Evolutionary conservation across 2,113 vertebrate species (phyloP).

Genomic region (Nycticryphes semicollaris): DNA sequence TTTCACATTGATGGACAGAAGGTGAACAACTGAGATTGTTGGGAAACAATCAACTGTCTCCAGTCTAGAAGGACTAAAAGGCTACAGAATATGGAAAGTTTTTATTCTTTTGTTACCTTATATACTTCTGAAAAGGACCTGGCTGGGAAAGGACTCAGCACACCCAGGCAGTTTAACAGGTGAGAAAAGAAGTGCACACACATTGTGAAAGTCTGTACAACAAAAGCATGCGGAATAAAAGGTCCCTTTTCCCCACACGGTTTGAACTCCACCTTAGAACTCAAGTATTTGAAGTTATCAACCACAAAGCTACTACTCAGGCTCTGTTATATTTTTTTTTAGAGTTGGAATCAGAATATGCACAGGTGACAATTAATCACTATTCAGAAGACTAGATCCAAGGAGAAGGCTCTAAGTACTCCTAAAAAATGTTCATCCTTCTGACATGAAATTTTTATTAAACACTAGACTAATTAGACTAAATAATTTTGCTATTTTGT

Average conservation of each 20-base stretch:
- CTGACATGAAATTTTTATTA: background rate
- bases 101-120: background rate
- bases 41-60: background rate
- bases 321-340: background rate
- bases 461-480: background rate
- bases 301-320: no score
- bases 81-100: background rate
- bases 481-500: background rate
- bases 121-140: background rate
- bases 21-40: background rate
- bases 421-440: background rate
- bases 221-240: background rate
- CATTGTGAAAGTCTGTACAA: background rate
- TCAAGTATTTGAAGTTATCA: background rate
- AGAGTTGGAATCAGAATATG: background rate
- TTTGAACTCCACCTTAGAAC: background rate
- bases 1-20: background rate
- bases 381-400: background rate
- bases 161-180: background rate
- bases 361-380: background rate
- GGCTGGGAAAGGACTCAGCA: background rate
- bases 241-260: background rate
- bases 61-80: background rate
- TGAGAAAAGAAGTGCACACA: background rate
- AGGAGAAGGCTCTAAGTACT: background rate